Evolutionary conservation across 2,113 vertebrate genomes (phyloP).

Genomic region (Apaloderma vittatum): DNA sequence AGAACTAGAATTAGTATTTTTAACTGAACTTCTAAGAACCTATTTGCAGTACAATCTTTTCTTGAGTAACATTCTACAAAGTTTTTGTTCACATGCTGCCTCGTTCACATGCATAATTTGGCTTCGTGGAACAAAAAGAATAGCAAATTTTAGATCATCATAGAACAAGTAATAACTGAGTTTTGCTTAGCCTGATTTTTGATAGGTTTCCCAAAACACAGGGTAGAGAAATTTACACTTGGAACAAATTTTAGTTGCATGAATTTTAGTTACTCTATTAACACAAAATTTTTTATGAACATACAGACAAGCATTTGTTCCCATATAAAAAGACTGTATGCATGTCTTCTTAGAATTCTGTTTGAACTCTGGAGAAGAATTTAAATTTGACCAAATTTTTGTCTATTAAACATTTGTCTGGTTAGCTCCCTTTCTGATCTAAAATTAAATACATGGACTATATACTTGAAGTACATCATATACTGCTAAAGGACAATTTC

Average conservation of each 20-base stretch:
- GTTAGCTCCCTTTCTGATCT: not conserved
- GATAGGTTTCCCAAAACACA: not conserved
- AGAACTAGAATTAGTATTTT: not conserved
- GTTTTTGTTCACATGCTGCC: not conserved
- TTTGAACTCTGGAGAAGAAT: not conserved
- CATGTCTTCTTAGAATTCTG: not conserved
- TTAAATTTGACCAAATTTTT: not conserved
- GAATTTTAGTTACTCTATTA: not conserved
- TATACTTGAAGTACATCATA: not conserved
- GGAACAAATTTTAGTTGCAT: not conserved
- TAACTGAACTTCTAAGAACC: not conserved
- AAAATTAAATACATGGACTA: not conserved
- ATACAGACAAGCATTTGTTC: not conserved
- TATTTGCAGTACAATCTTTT: not conserved
- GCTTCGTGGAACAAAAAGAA: not conserved
- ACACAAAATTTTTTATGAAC: not conserved
- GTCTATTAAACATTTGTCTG: not conserved
- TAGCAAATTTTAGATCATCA: not conserved
- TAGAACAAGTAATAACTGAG: not conserved
- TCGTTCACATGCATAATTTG: not conserved
- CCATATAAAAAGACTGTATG: not conserved
- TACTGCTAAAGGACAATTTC: not conserved
- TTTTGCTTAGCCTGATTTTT: not conserved
- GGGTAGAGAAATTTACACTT: not conserved
- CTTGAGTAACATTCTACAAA: not conserved